A percentile compares a stretch with the other conserved stretches of the same genome.
phyloP scores from a whole-genome alignment of 2,888 invertebrate species.

The Drosophila mettleri region DNA sequence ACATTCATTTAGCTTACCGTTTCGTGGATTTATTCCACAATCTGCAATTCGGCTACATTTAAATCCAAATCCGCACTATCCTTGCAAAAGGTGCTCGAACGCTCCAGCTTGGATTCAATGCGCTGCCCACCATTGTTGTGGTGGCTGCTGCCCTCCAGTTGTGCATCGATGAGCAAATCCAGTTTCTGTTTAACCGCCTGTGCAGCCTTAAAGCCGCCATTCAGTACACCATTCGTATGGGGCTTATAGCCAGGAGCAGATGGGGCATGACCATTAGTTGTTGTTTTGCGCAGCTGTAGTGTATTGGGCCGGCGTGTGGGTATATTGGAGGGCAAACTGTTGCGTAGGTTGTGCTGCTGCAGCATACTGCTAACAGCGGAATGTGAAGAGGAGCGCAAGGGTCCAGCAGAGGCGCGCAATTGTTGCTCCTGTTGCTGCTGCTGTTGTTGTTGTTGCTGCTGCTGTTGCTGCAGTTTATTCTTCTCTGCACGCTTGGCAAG shows the following conservation, averaged over 20 bases:
- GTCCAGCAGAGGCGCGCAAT: constrained; percentile 58
- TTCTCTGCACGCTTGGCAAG: constrained; percentile 84
- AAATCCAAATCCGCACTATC: constrained; percentile 82
- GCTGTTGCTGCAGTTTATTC: constrained; percentile 78
- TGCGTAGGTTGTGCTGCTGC: constrained; percentile 76
- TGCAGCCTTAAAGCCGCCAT: constrained; percentile 74
- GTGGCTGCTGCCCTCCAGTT: constrained; percentile 23
- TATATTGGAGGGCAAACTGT: constrained; percentile 83
- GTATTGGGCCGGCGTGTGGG: constrained; percentile 83
- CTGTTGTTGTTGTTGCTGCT: constrained; percentile 71
- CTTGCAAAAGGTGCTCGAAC: constrained; percentile 85
- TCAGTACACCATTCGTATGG: constrained; percentile 56
- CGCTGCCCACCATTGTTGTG: constrained; percentile 35
- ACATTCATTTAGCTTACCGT: constrained; percentile 2
- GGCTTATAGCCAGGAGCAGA: constrained; percentile 21
- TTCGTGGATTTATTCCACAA: constrained; percentile 79
- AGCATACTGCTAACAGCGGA: constrained; percentile 77
- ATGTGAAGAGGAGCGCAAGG: constrained; percentile 81
- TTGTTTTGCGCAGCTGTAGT: constrained; percentile 77
- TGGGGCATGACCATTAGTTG: constrained; percentile 44
- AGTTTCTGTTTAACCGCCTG: constrained; percentile 82
- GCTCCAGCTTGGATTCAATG: constrained; percentile 82
- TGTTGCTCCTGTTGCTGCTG: constrained; percentile 60
- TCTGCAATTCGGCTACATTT: constrained; percentile 83
- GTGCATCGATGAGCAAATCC: constrained; percentile 80